Evolutionary conservation across 2,888 invertebrate species (phyloP), one percentile per base, ranked within the genome.

Genomic region (Acanthosoma haemorrhoidale): DNA sequence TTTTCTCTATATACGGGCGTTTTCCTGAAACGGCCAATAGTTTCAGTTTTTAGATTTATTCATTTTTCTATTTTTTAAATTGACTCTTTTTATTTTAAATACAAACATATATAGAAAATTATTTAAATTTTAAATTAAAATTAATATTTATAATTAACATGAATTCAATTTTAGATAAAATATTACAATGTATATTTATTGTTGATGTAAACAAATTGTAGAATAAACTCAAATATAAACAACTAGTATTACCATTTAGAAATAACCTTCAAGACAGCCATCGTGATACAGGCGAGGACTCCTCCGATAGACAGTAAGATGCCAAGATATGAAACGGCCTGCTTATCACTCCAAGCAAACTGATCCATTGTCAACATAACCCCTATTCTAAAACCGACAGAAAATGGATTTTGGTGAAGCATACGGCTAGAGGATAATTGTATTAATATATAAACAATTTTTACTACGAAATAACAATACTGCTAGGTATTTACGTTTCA

Each of bases 331-430:
- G 87, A 86, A 38, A 93, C 81, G 11, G 93, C 88, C 78, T 90
- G 85, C 63, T 83, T 80, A 81, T 91, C 88, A 71, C 86, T 85
- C 92, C 92, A 93, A 32, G 88, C 93, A 80, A 93, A 92, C 82
- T 92, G 92, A 79, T 94, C 92, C 90, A 92, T 92, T 32, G 91
- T 91, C 68, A 94, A 83, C 3, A 92, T 87, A 9, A 92, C 91
- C 21, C 89, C 92, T 74, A 92, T 83, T 60, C 86, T 86, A 75
- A 38, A 76, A 76, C 63, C 68, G 57, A 60, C 39, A 51, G 38
- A 66, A 61, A 39, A 66, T 36, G 59, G 34, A 36, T 36, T 11
- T 51, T 51, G 6, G n/a, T 51, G 6, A 6, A 51, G 13, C 8
- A 36, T 9, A 9, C 6, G 11, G 11, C 11, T 36, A 6, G 11